Evolutionary conservation across 2,797 vertebrate genomes (phyloP).

Genomic region (Rhabdomys pumilio): DNA sequence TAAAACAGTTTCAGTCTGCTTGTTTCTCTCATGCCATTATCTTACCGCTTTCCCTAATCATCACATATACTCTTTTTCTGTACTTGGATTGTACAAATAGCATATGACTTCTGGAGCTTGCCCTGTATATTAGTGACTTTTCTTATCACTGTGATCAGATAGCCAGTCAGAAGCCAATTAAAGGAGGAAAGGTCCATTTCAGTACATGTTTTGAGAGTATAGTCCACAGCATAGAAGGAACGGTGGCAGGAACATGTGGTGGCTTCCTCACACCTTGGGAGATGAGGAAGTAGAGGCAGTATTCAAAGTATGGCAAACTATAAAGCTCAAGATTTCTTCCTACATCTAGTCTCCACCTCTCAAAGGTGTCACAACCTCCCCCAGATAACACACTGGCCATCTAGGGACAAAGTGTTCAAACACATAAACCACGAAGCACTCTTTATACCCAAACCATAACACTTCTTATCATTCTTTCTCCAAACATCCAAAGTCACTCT

Average conservation of each 20-base stretch:
- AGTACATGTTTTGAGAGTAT: background rate
- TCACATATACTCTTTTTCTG: background rate
- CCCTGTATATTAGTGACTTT: background rate
- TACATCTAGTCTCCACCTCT: background rate
- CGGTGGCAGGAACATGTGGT: too few relatives aligned
- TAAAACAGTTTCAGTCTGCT: background rate
- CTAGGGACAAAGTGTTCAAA: background rate
- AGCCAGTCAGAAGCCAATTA: background rate
- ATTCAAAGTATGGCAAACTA: background rate
- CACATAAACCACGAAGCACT: background rate
- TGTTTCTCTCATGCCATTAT: background rate
- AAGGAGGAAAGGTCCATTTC: background rate
- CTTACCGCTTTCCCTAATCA: background rate
- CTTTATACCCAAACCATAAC: background rate
- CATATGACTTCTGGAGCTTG: background rate
- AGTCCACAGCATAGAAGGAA: background rate
- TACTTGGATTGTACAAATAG: background rate
- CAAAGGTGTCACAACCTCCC: background rate
- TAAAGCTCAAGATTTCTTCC: background rate
- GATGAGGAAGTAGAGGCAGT: too few relatives aligned
- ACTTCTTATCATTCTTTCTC: background rate
- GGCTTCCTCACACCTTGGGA: background rate
- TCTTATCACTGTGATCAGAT: background rate
- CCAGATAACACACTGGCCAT: background rate
- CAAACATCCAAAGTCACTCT: constrained; percentile 5